Base-by-base conservation (phyloP, 2,888 invertebrate genomes). In the Rhamphomyia laevipes region DNA sequence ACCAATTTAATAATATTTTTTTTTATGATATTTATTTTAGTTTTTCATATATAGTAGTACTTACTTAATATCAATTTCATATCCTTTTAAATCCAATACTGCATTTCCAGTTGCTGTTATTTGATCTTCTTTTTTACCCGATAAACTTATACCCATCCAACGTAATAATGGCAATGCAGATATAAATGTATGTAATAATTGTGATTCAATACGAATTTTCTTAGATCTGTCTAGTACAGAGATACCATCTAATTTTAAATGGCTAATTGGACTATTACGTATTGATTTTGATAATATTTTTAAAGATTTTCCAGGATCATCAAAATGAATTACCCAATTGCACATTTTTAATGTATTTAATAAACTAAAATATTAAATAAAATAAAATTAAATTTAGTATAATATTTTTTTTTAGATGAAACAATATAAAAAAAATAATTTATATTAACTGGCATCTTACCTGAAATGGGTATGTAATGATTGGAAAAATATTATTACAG, bases 401-500 rank as follows among this genome's bases (percentile, higher is more conserved):
- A n/a, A 42, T 18, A 40, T 17, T 40, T 41, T 17, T 38, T 38
- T 17, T n/a, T n/a, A n/a, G n/a, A n/a, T n/a, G 7, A 13, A 41
- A 38, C 11, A 10, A 41, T 12, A 3, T 27, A 12, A 15, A 27
- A 42, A n/a, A 42, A 42, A 10, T 38, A 38, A 12, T 38, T 15
- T 6, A 38, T 16, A 17, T 30, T 30, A 11, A 30, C 11, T 6
- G 11, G 7, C 30, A 30, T 30, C 59, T 53, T 64, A 67, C 55
- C 70, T 64, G 57, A 74, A 74, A 55, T 70, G 63, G 9, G 63
- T 57, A 15, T 73, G 66, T 15, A 74, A 59, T 15, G 70, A 70
- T 51, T 63, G 61, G 60, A 74, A 74, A 61, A 75, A 74, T 37
- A 65, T 62, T 23, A 70, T 61, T 30, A 74, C 62, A 41, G 70